Percentiles rank a stretch among this genome's conserved stretches.
Conservation (phyloP, 2,797 vertebrate genomes). For the Phrynocephalus guinanensis region DNA sequence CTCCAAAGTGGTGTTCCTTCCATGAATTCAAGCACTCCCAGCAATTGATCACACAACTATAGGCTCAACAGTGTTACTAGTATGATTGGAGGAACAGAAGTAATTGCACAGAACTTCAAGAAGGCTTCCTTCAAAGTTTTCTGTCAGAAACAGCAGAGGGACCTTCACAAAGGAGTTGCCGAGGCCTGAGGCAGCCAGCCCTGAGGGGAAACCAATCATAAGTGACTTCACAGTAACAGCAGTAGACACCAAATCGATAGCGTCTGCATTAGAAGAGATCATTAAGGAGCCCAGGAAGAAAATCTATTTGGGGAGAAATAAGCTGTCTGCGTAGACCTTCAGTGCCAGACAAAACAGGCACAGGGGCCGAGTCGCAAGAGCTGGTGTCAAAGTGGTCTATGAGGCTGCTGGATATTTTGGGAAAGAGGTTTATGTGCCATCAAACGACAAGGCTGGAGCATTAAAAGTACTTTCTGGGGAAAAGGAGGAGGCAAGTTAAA, state of each 20-base stretch:
- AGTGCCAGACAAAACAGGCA: not conserved
- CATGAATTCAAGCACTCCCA: too few species aligned
- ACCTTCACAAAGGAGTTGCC: not conserved
- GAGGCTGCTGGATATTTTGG: not conserved
- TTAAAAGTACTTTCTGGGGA: not conserved
- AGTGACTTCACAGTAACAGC: not conserved
- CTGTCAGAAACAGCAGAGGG: not conserved
- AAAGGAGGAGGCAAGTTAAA: not conserved
- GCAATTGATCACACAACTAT: too few species aligned
- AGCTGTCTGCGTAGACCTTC: not conserved
- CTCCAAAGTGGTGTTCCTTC: too few species aligned
- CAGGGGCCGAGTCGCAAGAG: not conserved
- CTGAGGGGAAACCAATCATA: not conserved
- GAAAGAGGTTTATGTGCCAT: not conserved
- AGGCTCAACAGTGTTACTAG: not conserved
- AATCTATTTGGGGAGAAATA: not conserved
- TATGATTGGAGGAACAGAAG: not conserved
- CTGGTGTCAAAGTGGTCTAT: not conserved
- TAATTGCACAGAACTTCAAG: not conserved
- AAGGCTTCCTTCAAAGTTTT: not conserved
- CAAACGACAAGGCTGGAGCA: not conserved
- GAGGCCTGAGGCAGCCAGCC: not conserved
- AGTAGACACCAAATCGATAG: conserved; percentile 31
- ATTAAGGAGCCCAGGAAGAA: not conserved
- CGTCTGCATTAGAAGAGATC: conserved; percentile 27